Evolutionary conservation across 2,797 vertebrate genomes (phyloP).

Genomic region (Lacerta bilineata): DNA sequence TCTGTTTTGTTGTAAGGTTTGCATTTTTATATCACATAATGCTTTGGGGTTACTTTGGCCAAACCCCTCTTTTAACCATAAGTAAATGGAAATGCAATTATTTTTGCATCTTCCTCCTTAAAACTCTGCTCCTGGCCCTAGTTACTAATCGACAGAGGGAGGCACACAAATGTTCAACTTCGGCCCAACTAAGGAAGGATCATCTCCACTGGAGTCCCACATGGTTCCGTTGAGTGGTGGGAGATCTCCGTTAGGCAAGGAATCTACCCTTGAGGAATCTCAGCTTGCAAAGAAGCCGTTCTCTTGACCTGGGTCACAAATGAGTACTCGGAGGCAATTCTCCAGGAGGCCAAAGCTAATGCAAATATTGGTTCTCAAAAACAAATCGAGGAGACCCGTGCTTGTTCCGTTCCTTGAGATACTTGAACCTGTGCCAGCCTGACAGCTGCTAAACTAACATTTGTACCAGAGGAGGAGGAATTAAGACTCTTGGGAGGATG

Average conservation of each 20-base stretch:
- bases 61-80: too few species aligned
- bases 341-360: neutral
- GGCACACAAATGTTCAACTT: neutral
- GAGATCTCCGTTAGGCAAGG: neutral
- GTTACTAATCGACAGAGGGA: too few species aligned
- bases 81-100: too few species aligned
- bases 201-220: neutral
- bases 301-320: neutral
- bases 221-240: neutral
- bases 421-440: neutral
- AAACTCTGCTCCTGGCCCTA: too few species aligned
- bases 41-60: too few species aligned
- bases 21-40: too few species aligned
- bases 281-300: fast-evolving
- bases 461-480: neutral
- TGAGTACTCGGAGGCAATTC: neutral
- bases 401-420: neutral
- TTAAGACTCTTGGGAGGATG: neutral
- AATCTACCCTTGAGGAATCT: neutral
- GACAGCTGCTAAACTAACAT: constrained; percentile 10
- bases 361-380: constrained; percentile 30
- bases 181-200: neutral
- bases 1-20: too few species aligned
- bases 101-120: too few species aligned
- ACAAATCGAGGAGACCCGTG: neutral